Base-by-base conservation (phyloP, 2,797 vertebrate genomes). In the Emys orbicularis region DNA sequence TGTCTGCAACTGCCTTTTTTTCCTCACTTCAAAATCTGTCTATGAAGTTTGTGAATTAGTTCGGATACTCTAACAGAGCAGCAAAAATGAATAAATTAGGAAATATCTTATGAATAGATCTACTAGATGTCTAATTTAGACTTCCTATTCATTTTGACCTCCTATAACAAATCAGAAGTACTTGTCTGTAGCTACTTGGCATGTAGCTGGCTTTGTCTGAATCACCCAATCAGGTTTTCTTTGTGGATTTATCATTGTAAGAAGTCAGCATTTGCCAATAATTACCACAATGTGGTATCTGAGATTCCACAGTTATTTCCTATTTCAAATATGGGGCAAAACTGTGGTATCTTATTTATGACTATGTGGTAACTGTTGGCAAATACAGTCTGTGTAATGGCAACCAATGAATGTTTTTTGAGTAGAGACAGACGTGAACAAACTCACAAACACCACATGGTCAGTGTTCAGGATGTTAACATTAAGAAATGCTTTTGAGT, bases 1-100 rank as follows among this genome's bases (percentile, higher is more conserved):
- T 65, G 13, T 61, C 72, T 90, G 57, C 93, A 88, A 91, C 53
- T 96, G 72, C 80, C 89, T 83, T 31, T 90, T 61, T 84, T 31
- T 85, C 77, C 29, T 84, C 93, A 90, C 88, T 93, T n/a, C 79
- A 94, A 86, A 53, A 86, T 91, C 12, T 57, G 25, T 86, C 77
- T 93, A 12, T 86, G 90, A 95, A 94, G 50, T 92, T 89, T 65
- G 65, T 90, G 81, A 86, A 86, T 49, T 95, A 79, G 86, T 86
- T 94, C 89, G n/a, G 81, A 84, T 34, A 91, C 61, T 74, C 59
- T 54, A 81, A 79, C 19, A 37, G 76, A 95, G 90, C 37, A 93
- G 83, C n/a, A 80, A 59, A 44, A 84, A 93, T 86, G 12, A 95
- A 81, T 57, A 84, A 74, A 83, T 80, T 72, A 68, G 81, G 37